Conservation (phyloP, 2,888 invertebrate species). For the Lingula anatina region DNA sequence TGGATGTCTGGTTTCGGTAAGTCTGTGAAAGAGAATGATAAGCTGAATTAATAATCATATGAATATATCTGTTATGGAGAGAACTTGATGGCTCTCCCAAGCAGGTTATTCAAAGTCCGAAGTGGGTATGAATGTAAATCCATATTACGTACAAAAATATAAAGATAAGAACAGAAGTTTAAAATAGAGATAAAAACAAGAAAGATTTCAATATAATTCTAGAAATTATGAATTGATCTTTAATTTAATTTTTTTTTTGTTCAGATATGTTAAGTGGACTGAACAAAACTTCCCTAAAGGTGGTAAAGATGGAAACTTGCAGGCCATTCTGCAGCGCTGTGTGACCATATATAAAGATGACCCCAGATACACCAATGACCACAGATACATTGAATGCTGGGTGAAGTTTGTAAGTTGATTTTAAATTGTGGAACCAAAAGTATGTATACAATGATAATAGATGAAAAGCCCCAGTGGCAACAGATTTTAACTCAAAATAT, state of each 20-base stretch:
- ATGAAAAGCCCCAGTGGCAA: too few relatives aligned
- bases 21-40: neutral
- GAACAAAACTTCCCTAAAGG: conserved; percentile 88
- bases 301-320: conserved; percentile 76
- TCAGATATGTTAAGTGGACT: conserved; percentile 81
- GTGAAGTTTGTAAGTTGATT: conserved; percentile 80
- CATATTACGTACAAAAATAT: too few relatives aligned
- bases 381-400: conserved; percentile 79
- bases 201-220: too few relatives aligned
- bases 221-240: too few relatives aligned
- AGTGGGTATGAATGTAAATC: too few relatives aligned
- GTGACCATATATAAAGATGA: conserved; percentile 74
- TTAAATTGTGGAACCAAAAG: too few relatives aligned
- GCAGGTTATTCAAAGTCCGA: neutral
- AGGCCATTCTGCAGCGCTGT: conserved; percentile 73
- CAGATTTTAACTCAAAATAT: too few relatives aligned
- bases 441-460: too few relatives aligned
- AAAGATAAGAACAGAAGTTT: too few relatives aligned
- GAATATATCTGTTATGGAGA: too few relatives aligned
- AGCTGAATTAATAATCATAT: neutral
- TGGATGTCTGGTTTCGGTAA: conserved; percentile 77
- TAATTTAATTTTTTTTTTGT: too few relatives aligned
- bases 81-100: neutral
- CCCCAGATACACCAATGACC: conserved; percentile 76
- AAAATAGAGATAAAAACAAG: too few relatives aligned